Evolutionary conservation across 2,797 vertebrate species (phyloP).

Genomic region (Caiman crocodilus): DNA sequence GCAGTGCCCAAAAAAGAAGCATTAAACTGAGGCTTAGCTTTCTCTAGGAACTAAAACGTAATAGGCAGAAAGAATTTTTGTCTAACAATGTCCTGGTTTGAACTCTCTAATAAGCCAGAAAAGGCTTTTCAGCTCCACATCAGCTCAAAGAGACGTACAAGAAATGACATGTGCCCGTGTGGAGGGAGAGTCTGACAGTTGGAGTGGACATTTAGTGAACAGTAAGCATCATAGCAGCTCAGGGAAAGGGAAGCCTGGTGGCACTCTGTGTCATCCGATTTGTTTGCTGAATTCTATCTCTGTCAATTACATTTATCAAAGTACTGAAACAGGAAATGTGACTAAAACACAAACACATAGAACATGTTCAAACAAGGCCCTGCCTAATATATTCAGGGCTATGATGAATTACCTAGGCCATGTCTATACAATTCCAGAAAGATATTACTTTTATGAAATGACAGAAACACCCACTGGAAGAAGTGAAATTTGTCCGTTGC

Average conservation of each 20-base stretch:
- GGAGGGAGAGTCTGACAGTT: background rate
- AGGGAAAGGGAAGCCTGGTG: background rate
- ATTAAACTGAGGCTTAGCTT: background rate
- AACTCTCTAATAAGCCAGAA: background rate
- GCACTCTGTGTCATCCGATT: background rate
- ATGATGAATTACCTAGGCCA: background rate
- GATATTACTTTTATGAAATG: rapidly evolving
- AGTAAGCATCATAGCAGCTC: background rate
- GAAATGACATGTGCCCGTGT: slow-evolving; percentile 9
- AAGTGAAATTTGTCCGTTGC: background rate
- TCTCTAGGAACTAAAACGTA: background rate
- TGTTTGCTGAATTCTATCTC: background rate
- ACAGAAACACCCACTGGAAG: slow-evolving; percentile 19
- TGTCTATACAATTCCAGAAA: background rate
- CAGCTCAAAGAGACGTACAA: background rate
- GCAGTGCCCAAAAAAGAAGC: background rate
- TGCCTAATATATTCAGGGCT: background rate
- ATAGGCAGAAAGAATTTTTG: background rate
- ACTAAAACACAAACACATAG: background rate
- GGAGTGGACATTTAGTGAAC: background rate
- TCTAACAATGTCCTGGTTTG: background rate
- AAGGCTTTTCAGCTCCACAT: background rate
- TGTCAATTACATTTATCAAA: background rate
- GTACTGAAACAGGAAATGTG: background rate
- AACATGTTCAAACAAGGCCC: background rate